phyloP scores from a whole-genome alignment of 2,888 invertebrate species.

The Ophion ventricosus region DNA sequence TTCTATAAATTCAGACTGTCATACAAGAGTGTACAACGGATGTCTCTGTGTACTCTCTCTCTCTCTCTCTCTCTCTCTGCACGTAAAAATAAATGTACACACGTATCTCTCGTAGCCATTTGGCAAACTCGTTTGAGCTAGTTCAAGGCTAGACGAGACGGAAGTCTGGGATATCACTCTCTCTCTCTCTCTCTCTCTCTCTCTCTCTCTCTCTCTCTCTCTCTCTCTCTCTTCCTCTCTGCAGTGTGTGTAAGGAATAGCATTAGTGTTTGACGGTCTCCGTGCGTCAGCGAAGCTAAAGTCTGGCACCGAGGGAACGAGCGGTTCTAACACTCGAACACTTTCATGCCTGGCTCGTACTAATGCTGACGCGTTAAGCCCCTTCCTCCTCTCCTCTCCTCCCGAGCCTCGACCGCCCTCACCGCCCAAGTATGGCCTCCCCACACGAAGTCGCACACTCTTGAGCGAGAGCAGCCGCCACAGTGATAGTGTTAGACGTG shows the following conservation, averaged over 20 bases:
- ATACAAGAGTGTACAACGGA: neutral
- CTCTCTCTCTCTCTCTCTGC: neutral
- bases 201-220: constrained; percentile 2
- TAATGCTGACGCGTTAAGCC: constrained; percentile 18
- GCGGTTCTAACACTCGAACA: constrained; percentile 5
- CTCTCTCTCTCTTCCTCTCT: constrained; percentile 55
- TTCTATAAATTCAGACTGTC: neutral
- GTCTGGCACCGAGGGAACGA: constrained; percentile 50
- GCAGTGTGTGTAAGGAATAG: constrained; percentile 79
- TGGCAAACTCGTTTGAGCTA: constrained; percentile 72
- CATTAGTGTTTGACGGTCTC: constrained; percentile 69
- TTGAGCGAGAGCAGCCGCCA: constrained; percentile 13
- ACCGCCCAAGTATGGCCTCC: constrained; percentile 23
- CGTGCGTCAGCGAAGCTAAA: constrained; percentile 41
- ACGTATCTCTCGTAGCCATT: constrained; percentile 33
- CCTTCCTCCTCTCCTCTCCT: neutral
- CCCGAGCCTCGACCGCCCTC: neutral
- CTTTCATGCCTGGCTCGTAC: constrained; percentile 37
- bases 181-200: neutral
- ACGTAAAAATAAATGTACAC: neutral
- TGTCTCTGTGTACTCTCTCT: neutral
- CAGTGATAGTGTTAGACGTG: constrained; percentile 67
- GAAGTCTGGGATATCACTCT: constrained; percentile 75
- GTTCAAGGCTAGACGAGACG: constrained; percentile 81
- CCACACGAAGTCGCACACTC: constrained; percentile 23